These are phyloP conservation scores for Lophochroa leadbeateri DNA, from an alignment of 2,113 vertebrate species.

Conservation along the genomic window DNA sequence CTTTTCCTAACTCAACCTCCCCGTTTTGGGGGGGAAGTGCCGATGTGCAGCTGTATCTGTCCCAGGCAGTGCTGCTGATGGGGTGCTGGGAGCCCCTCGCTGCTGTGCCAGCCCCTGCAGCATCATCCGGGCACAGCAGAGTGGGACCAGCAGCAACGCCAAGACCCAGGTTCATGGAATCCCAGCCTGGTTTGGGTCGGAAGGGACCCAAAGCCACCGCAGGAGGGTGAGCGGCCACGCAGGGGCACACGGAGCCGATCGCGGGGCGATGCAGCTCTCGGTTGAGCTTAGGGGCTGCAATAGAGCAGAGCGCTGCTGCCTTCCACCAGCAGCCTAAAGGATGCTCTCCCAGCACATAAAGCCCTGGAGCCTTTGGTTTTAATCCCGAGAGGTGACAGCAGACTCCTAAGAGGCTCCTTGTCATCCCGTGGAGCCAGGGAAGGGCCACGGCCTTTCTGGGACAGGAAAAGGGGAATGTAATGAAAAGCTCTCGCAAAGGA, in stretches of 20 bases:
- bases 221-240: neutral
- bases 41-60: fast-evolving
- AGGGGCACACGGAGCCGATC: fast-evolving
- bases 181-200: neutral
- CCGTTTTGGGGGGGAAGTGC: fast-evolving
- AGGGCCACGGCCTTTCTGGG: neutral
- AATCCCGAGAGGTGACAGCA: neutral
- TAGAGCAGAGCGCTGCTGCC: fast-evolving
- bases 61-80: neutral
- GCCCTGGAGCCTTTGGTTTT: neutral
- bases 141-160: fast-evolving
- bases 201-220: neutral
- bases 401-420: neutral
- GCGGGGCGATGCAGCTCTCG: neutral
- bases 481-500: neutral
- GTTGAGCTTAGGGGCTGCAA: neutral
- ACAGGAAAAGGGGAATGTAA: neutral
- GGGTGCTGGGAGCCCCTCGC: too few species aligned
- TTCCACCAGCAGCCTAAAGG: neutral
- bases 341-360: neutral
- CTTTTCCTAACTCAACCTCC: neutral
- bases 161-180: neutral
- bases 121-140: fast-evolving
- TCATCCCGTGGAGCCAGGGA: neutral
- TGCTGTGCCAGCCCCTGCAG: neutral